Conservation (phyloP, 2,797 vertebrate species). For the Avahi laniger region DNA sequence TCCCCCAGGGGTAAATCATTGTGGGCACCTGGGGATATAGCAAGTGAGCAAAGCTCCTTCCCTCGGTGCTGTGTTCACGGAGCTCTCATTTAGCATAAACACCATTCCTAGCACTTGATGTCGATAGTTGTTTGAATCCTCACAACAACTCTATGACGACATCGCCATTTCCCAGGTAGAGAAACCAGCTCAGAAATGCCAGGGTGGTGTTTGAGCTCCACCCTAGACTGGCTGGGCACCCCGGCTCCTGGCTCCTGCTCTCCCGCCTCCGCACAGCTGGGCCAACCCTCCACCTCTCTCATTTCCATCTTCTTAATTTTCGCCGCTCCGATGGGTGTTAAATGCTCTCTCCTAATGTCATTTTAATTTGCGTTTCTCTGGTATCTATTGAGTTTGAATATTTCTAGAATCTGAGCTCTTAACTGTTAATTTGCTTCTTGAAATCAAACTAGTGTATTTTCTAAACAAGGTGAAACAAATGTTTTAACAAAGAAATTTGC, state of each 20-base stretch:
- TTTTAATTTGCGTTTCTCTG: slow-evolving; percentile 59
- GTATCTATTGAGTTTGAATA: slow-evolving; percentile 30
- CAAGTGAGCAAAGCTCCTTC: background rate
- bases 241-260: background rate
- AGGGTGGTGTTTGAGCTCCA: background rate
- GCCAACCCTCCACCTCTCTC: background rate
- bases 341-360: slow-evolving; percentile 25
- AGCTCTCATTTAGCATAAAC: background rate
- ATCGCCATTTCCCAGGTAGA: background rate
- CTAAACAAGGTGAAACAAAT: background rate
- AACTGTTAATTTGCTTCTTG: slow-evolving; percentile 45
- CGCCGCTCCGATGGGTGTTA: slow-evolving; percentile 49
- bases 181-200: background rate
- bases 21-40: background rate
- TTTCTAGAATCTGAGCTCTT: slow-evolving; percentile 56
- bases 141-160: background rate
- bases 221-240: background rate
- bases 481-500: background rate
- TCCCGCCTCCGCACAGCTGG: background rate
- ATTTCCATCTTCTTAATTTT: slow-evolving; percentile 41
- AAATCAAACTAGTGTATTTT: slow-evolving; percentile 36
- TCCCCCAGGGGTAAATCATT: background rate
- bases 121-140: background rate
- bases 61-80: background rate
- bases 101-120: background rate